Evolutionary conservation across 2,888 invertebrate species (phyloP).

Genomic region (Micoletzkya japonica): DNA sequence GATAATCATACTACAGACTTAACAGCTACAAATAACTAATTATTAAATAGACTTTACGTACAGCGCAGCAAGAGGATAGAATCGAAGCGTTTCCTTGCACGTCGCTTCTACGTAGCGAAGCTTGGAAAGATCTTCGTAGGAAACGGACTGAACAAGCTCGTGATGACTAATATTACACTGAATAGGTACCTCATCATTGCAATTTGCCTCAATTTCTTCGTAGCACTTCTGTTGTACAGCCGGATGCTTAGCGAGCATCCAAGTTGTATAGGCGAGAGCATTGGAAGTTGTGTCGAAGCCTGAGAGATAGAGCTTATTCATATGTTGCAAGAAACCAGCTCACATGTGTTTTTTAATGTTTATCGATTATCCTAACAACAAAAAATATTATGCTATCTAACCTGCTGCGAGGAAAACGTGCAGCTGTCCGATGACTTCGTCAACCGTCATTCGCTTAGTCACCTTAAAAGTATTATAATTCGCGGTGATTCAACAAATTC

Average conservation of each 20-base stretch:
- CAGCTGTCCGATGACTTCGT: conserved; percentile 19
- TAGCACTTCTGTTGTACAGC: conserved; percentile 12
- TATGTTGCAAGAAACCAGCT: too few relatives aligned
- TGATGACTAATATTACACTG: too few relatives aligned
- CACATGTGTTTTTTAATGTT: too few relatives aligned
- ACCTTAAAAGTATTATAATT: not conserved
- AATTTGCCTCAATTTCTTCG: conserved; percentile 15
- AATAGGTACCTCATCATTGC: conserved; percentile 2
- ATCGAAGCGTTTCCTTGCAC: conserved; percentile 20
- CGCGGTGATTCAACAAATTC: not conserved
- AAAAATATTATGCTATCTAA: not conserved
- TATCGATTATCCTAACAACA: not conserved
- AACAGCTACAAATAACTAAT: too few relatives aligned
- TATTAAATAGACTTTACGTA: too few relatives aligned
- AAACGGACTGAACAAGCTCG: conserved; percentile 26
- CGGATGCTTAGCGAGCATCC: conserved; percentile 10
- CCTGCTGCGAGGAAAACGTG: not conserved
- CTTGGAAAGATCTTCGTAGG: conserved; percentile 16
- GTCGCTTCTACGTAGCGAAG: conserved; percentile 19
- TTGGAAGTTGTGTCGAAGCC: conserved; percentile 27
- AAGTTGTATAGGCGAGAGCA: conserved; percentile 20
- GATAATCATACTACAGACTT: too few relatives aligned
- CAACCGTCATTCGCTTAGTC: conserved; percentile 12
- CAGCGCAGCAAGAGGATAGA: conserved; percentile 20
- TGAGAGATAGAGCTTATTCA: too few relatives aligned